These are phyloP conservation scores for Amblyopsis hoosieri DNA, from an alignment of 2,797 vertebrate species.

Conservation along the genomic window DNA sequence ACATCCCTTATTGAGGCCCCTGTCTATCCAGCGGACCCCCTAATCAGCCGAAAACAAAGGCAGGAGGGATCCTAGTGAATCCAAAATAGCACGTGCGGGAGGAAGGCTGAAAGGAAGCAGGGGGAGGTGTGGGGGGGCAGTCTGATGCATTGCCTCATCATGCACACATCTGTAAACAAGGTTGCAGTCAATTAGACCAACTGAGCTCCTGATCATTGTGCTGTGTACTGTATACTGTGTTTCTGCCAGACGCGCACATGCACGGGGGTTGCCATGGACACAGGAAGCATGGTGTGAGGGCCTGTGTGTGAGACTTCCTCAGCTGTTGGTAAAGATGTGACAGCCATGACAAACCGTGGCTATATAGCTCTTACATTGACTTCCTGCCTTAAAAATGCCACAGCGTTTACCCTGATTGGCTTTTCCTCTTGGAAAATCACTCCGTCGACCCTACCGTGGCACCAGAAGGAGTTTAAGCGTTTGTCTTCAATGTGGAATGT, in stretches of 20 bases:
- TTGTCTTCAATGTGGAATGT: neutral
- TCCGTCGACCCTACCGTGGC: constrained; percentile 18
- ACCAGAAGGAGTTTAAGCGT: neutral
- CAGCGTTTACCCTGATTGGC: constrained; percentile 61
- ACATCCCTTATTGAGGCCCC: constrained; percentile 65
- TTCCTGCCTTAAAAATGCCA: constrained; percentile 66
- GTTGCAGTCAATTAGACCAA: constrained; percentile 18
- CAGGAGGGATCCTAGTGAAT: constrained; percentile 53
- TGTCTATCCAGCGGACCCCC: constrained; percentile 59
- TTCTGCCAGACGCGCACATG: neutral
- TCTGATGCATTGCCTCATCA: constrained; percentile 48
- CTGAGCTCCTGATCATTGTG: constrained; percentile 16
- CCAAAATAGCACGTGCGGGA: constrained; percentile 71
- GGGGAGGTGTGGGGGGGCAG: constrained; percentile 24
- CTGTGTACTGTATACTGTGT: neutral
- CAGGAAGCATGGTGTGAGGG: constrained; percentile 17
- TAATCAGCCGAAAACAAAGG: constrained; percentile 76
- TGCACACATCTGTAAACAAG: constrained; percentile 33
- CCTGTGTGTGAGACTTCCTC: constrained; percentile 48
- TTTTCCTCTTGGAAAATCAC: constrained; percentile 50
- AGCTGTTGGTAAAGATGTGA: constrained; percentile 65
- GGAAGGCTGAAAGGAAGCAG: constrained; percentile 71
- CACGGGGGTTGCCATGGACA: neutral
- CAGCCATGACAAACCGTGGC: constrained; percentile 68
- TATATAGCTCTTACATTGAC: constrained; percentile 53